Evolutionary conservation across 2,113 vertebrate genomes (phyloP), one percentile per base, ranked within the genome.

Genomic region (Centrocercus urophasianus): DNA sequence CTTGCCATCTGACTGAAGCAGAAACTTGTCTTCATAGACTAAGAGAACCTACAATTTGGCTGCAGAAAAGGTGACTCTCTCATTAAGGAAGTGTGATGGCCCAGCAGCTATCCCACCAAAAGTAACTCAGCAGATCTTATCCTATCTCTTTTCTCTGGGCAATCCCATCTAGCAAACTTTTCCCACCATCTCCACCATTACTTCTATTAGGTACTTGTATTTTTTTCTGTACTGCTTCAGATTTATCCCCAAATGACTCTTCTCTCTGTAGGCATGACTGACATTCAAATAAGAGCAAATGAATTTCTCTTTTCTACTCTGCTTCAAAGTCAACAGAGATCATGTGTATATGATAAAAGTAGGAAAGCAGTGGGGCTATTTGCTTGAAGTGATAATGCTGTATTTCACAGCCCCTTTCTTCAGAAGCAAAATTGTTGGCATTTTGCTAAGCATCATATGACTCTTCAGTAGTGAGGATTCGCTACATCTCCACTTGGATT

Each of bases 391-490:
- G 42, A 88, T 93, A 93, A 85, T 24, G 27, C 50, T 83, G 34
- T 48, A 78, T 89, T 96, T 93, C 92, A 89, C 54, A 86, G 65
- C 34, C 21, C 30, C 32, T 30, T 70, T 74, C 90, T 95, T 56
- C 64, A 91, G 71, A 65, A 85, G 87, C 14, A 94, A 92, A 95
- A 93, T 9, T 52, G 65, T 13, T 93, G 72, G 79, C 93, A 74
- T 93, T 93, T 83, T 60, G 34, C 64, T 91, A 57, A 85, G 40
- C 19, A 52, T 96, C 95, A 95, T 93, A 83, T 95, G 95, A 96
- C 64, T 78, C 21, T 69, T n/a, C 12, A 93, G 77, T 36, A 84
- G 61, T 30, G 52, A 93, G 36, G 61, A 72, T 64, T 72, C 57
- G 27, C 10, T 5, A n/a, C 34, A 67, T 67, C 50, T 88, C 85